Percentiles rank a stretch among this genome's conserved stretches.
These are phyloP conservation scores for Emmelina monodactyla DNA, from an alignment of 2,888 invertebrate genomes.

Conservation along the genomic window DNA sequence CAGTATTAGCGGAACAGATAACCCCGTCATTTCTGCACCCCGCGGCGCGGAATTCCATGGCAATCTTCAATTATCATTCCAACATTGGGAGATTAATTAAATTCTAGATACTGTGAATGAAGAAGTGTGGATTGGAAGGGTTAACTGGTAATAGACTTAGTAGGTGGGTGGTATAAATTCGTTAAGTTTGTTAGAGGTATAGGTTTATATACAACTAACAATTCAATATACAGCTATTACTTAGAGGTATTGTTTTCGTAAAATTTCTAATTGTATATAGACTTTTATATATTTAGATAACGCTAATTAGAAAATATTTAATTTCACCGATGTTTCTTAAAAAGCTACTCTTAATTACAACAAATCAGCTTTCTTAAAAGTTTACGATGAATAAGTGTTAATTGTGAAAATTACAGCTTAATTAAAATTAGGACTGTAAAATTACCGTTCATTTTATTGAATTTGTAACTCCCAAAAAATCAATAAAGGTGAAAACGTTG, in stretches of 20 bases:
- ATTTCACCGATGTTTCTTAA: too few relatives aligned
- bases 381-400: neutral
- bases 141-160: constrained; percentile 23
- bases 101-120: constrained; percentile 37
- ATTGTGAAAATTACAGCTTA: neutral
- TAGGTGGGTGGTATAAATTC: too few relatives aligned
- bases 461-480: neutral
- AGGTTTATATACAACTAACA: too few relatives aligned
- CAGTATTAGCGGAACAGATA: constrained; percentile 15
- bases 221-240: too few relatives aligned
- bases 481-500: constrained; percentile 1
- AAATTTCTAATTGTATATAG: too few relatives aligned
- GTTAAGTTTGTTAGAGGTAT: too few relatives aligned
- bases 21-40: constrained; percentile 18
- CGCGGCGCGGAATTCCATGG: constrained; percentile 31
- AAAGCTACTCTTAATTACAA: too few relatives aligned
- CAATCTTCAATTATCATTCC: constrained; percentile 44
- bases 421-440: neutral
- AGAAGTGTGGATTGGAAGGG: constrained; percentile 22
- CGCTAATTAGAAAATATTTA: too few relatives aligned
- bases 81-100: constrained; percentile 41
- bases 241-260: too few relatives aligned
- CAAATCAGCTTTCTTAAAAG: too few relatives aligned
- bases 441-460: too few relatives aligned
- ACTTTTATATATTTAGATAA: too few relatives aligned